Conservation (phyloP, 2,888 invertebrate genomes). For the Frankliniella intonsa region DNA sequence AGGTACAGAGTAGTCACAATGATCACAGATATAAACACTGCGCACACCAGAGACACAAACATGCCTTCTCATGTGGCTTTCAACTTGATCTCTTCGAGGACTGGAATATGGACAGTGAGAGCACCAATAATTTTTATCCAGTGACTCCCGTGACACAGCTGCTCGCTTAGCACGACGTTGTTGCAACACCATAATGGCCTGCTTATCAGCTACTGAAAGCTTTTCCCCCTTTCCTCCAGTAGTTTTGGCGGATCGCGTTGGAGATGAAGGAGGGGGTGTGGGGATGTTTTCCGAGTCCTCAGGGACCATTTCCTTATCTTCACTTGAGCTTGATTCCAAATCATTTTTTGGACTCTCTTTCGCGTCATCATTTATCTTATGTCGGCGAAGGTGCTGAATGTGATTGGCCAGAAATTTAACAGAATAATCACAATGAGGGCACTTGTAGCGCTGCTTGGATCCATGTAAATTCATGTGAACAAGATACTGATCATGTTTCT, state of each 20-base stretch:
- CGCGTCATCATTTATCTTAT: conserved; percentile 49
- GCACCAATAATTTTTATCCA: conserved; percentile 55
- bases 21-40: conserved; percentile 65
- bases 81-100: conserved; percentile 64
- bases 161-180: conserved; percentile 51
- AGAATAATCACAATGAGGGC: conserved; percentile 81
- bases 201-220: conserved; percentile 58
- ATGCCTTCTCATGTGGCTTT: conserved; percentile 72
- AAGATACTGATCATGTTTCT: conserved; percentile 78
- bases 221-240: conserved; percentile 50
- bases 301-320: conserved; percentile 16
- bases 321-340: conserved; percentile 33
- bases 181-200: conserved; percentile 57
- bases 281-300: conserved; percentile 28
- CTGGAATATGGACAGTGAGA: conserved; percentile 76
- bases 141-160: conserved; percentile 55
- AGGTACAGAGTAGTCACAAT: conserved; percentile 75
- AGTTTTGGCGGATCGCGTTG: conserved; percentile 33
- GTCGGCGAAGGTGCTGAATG: conserved; percentile 75
- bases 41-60: conserved; percentile 55
- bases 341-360: conserved; percentile 30
- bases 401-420: conserved; percentile 82
- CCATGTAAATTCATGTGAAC: conserved; percentile 78
- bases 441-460: conserved; percentile 74
- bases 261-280: not conserved